Evolutionary conservation across 2,797 vertebrate genomes (phyloP), one percentile per base, ranked within the genome.

Genomic region (Danio aesculapii): DNA sequence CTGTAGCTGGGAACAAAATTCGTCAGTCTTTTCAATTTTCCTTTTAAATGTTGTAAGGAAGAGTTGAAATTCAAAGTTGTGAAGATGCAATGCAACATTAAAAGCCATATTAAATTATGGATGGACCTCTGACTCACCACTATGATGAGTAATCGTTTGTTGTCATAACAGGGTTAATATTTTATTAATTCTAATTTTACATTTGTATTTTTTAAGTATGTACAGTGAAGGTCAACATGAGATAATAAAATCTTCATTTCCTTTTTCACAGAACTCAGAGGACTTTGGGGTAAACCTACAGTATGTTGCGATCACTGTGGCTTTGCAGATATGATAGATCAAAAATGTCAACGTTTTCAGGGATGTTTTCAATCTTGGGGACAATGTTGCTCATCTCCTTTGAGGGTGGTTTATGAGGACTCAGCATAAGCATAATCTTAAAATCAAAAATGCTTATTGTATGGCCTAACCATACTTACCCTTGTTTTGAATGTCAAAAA

Each of bases 261-360:
- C n/a, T n/a, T n/a, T n/a, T 53, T 74, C 50, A 43, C 41, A 53
- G 8, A 39, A 59, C 17, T 11, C 16, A 8, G n/a, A n/a, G n/a
- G n/a, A n/a, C 46, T 50, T 75, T 50, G n/a, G 44, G 57, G 12
- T 49, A 61, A 9, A 74, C 19, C 6, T 74, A 14, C n/a, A n/a
- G n/a, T n/a, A n/a, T 47, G 17, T 47, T 59, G n/a, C 5, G n/a
- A 30, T 74, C 19, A 12, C 43, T 9, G 0, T 30, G 44, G 44
- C 44, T 75, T 41, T 50, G 4, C 16, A 8, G 57, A 44, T 59
- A 4, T n/a, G n/a, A 57, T 13, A 16, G 11, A 74, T 47, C 1
- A 30, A 61, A 49, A 49, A 39, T 8, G 1, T 44, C 16, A 19
- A 19, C 43, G 12, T 12, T 61, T 61, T 61, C 21, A 12, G 39